Conservation (phyloP, 2,113 vertebrate species). For the Trematocara nigrifrons region DNA sequence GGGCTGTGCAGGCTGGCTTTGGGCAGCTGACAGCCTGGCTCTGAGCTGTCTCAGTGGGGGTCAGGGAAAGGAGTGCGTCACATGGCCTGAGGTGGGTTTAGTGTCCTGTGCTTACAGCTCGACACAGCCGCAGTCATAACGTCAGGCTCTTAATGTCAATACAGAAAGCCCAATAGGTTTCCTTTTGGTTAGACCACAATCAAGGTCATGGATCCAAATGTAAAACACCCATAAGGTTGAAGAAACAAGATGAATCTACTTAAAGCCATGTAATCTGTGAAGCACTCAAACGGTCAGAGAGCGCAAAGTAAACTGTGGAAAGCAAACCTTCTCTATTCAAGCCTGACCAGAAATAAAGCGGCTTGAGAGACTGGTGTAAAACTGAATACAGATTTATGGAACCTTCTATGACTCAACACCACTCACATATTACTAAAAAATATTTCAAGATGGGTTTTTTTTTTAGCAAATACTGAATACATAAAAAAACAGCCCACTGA, state of each 20-base stretch:
- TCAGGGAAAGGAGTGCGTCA: neutral
- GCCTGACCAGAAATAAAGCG: neutral
- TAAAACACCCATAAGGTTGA: neutral
- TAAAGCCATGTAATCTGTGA: neutral
- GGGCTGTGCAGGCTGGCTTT: constrained; percentile 34
- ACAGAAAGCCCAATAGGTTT: neutral
- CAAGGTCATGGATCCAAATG: neutral
- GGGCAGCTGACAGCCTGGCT: constrained; percentile 33
- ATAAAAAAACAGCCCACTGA: neutral
- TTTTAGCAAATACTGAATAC: neutral
- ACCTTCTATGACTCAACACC: neutral
- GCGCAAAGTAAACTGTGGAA: neutral
- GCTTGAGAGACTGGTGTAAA: neutral
- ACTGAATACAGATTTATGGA: neutral
- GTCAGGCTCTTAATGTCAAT: constrained; percentile 16
- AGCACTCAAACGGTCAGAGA: neutral
- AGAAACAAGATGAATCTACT: neutral
- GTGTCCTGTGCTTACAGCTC: neutral
- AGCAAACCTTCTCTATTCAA: neutral
- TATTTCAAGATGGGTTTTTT: neutral
- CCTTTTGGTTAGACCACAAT: neutral
- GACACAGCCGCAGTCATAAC: neutral
- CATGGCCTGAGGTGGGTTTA: neutral
- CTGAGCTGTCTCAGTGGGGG: constrained; percentile 27
- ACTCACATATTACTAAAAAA: neutral